Percentiles rank a stretch among this genome's conserved stretches.
Conservation (phyloP, 2,797 vertebrate genomes). For the Thaleichthys pacificus region DNA sequence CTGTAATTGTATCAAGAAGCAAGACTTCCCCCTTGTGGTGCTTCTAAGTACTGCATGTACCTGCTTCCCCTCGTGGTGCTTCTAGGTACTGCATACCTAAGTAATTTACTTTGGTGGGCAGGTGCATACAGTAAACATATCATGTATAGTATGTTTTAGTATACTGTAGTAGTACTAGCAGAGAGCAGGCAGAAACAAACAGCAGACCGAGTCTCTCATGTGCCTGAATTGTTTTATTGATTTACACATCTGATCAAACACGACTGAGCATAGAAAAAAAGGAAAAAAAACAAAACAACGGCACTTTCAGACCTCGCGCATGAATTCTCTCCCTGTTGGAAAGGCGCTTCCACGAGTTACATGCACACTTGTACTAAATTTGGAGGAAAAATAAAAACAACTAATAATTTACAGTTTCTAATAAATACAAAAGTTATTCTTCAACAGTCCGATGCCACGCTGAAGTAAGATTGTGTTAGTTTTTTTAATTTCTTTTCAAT, state of each 20-base stretch:
- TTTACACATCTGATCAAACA: slow-evolving; percentile 46
- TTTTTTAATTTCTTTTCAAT: slow-evolving; percentile 13
- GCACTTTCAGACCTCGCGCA: background rate
- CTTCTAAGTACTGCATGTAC: too few relatives aligned
- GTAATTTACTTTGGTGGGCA: too few relatives aligned
- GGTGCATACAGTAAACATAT: too few relatives aligned
- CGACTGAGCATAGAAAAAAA: slow-evolving; percentile 3
- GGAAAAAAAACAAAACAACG: slow-evolving; percentile 35
- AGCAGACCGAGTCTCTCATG: background rate
- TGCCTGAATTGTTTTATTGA: slow-evolving; percentile 48
- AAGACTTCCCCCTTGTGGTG: too few relatives aligned
- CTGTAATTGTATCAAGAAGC: too few relatives aligned
- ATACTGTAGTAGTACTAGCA: too few relatives aligned
- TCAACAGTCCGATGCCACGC: slow-evolving; percentile 30
- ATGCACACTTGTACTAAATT: slow-evolving; percentile 48
- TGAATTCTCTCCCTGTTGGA: slow-evolving; percentile 17
- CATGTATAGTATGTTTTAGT: too few relatives aligned
- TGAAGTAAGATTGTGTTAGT: slow-evolving; percentile 28
- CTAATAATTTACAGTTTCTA: slow-evolving; percentile 45
- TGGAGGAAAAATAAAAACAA: slow-evolving; percentile 31
- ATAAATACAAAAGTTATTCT: slow-evolving; percentile 34
- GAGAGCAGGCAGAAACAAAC: background rate
- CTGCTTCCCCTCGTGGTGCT: too few relatives aligned
- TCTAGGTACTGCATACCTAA: too few relatives aligned
- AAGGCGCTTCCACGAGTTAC: slow-evolving; percentile 46